A percentile compares a stretch with the other conserved stretches of the same genome.
phyloP scores from a whole-genome alignment of 2,797 vertebrate species.

The Alauda arvensis region DNA sequence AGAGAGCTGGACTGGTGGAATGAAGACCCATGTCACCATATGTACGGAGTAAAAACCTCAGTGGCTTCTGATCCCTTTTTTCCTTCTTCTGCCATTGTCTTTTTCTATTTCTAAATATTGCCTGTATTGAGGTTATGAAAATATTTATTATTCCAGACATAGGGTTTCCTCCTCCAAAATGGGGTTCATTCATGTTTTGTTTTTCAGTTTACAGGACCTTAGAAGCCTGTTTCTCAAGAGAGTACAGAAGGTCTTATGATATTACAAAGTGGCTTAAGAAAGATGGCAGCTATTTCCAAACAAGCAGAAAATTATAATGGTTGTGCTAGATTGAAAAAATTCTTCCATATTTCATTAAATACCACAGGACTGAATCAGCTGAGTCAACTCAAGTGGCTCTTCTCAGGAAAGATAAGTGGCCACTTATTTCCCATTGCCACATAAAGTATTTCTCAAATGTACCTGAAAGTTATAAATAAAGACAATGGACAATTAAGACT shows the following conservation, averaged over 20 bases:
- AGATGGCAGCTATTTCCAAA: background rate
- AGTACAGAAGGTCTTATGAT: background rate
- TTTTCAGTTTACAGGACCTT: background rate
- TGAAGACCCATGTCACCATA: background rate
- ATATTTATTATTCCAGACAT: background rate
- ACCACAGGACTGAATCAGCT: slow-evolving; percentile 5
- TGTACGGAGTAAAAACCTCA: background rate
- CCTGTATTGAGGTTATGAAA: background rate
- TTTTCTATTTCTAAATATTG: background rate
- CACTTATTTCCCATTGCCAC: background rate
- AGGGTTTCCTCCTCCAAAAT: background rate
- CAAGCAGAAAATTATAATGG: background rate
- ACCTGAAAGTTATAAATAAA: slow-evolving; percentile 5
- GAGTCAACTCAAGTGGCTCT: slow-evolving; percentile 4
- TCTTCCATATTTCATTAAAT: background rate
- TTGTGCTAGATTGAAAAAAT: background rate
- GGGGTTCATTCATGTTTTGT: background rate
- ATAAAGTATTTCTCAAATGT: slow-evolving; percentile 1
- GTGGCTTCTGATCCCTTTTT: background rate
- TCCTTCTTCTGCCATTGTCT: background rate
- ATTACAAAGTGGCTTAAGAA: background rate
- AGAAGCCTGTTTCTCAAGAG: background rate
- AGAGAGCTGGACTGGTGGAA: rapidly evolving
- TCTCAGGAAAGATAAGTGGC: slow-evolving; percentile 6
- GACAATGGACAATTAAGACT: background rate